A percentile compares a stretch with the other conserved stretches of the same genome.
Evolutionary conservation across 2,888 invertebrate species (phyloP).

Genomic region (Lasioglossum lativentre): DNA sequence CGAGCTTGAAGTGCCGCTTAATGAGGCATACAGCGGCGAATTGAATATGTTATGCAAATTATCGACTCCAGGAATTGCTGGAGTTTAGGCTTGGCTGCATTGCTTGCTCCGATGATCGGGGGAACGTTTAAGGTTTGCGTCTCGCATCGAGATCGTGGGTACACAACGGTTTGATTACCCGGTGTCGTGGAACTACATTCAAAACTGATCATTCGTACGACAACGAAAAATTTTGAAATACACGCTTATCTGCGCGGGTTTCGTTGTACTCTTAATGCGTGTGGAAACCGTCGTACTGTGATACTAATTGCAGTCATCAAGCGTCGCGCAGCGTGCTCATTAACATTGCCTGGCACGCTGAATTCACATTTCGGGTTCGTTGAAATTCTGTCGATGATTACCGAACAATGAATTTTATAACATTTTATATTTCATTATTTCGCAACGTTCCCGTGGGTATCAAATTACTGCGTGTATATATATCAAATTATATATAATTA

Average conservation of each 20-base stretch:
- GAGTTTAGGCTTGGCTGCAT: constrained; percentile 16
- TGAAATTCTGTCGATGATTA: background rate
- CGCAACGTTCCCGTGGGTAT: background rate
- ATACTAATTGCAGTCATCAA: background rate
- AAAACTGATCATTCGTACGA: background rate
- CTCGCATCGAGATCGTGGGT: background rate
- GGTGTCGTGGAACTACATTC: background rate
- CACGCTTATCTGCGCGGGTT: background rate
- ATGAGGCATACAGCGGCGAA: constrained; percentile 1
- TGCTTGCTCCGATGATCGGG: background rate
- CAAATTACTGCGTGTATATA: background rate
- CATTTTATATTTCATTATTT: background rate
- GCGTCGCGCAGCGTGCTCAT: background rate
- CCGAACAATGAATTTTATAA: background rate
- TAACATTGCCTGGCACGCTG: background rate
- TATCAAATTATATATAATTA: background rate
- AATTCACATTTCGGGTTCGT: background rate
- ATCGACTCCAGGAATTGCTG: background rate
- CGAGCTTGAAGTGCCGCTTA: background rate
- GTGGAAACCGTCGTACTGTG: background rate
- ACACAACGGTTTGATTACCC: background rate
- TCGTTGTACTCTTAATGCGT: background rate
- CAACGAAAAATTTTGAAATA: background rate
- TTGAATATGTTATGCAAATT: constrained; percentile 7
- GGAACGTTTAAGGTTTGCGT: background rate